Base-by-base conservation (phyloP, 2,888 invertebrate genomes). In the Leptinotarsa haldemani region DNA sequence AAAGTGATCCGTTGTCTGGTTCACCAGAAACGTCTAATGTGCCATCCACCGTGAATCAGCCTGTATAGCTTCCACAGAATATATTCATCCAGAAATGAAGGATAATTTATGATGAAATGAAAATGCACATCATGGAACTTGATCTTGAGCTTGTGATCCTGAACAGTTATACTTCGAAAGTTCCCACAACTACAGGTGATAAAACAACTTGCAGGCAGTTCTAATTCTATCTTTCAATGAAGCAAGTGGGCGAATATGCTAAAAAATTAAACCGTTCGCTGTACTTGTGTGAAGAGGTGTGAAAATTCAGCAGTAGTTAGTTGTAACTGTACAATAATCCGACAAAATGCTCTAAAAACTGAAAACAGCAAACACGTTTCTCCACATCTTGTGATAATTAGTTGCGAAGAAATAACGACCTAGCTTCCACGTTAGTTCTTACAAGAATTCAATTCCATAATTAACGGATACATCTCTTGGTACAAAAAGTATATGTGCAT, bases 341-440 rank as follows among this genome's bases (percentile, higher is more conserved):
- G 15, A 30, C 18, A 74, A 74, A 70, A 61, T 70, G 67, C n/a
- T 67, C 48, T 52, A 71, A 69, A 71, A 65, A 65, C 46, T 50
- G 52, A 69, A 64, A 58, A 65, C 50, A 58, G 71, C 69, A 71
- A 74, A 71, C 74, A 70, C 65, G 71, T 74, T 71, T 71, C 56
- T 66, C 69, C 69, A 52, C 65, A 69, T 66, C 53, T 71, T 66
- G 74, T 71, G 71, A 74, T 74, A 74, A 74, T 74, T 71, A 71
- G 47, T 65, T 74, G 16, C 66, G 61, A 53, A 69, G 71, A 74
- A 74, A 74, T 74, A 71, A 74, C 64, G 71, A 74, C 53, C 65
- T 65, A 68, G 61, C 68, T 69, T 48, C 73, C 63, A 52, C 65
- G 65, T 52, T 50, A 50, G 50, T 48, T 48, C 52, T 48, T 66